phyloP scores from a whole-genome alignment of 2,888 invertebrate genomes.

The Halictus quadricinctus region DNA sequence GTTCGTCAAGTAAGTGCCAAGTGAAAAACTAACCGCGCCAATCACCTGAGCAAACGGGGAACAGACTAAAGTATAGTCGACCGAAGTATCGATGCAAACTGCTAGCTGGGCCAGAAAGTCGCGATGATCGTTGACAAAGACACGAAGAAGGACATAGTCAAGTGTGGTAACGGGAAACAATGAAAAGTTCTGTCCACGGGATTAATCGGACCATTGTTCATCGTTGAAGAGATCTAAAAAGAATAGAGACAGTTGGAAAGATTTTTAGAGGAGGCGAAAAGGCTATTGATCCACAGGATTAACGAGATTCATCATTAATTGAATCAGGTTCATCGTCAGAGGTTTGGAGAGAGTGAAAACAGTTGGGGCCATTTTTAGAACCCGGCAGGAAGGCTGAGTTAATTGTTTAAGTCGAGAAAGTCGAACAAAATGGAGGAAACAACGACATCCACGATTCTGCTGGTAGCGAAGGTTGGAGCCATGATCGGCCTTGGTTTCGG shows the following conservation, averaged over 20 bases:
- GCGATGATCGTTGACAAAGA: constrained; percentile 34
- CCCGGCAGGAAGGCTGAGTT: not conserved
- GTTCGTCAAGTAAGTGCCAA: constrained; percentile 16
- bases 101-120: not conserved
- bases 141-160: constrained; percentile 24
- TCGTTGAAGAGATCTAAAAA: no score
- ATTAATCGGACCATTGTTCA: no score
- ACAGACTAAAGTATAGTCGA: not conserved
- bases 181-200: not conserved
- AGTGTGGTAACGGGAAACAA: constrained; percentile 29
- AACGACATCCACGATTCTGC: constrained; percentile 72
- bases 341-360: not conserved
- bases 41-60: constrained; percentile 3
- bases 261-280: not conserved
- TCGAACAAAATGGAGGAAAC: constrained; percentile 63
- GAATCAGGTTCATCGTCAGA: not conserved
- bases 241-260: not conserved
- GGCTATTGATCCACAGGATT: not conserved
- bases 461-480: constrained; percentile 85
- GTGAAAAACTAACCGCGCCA: constrained; percentile 41
- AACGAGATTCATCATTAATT: not conserved
- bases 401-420: not conserved
- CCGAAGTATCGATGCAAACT: not conserved
- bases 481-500: constrained; percentile 85
- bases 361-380: not conserved